phyloP scores from a whole-genome alignment of 2,797 vertebrate genomes.

The Percopsis omiscomaycus region DNA sequence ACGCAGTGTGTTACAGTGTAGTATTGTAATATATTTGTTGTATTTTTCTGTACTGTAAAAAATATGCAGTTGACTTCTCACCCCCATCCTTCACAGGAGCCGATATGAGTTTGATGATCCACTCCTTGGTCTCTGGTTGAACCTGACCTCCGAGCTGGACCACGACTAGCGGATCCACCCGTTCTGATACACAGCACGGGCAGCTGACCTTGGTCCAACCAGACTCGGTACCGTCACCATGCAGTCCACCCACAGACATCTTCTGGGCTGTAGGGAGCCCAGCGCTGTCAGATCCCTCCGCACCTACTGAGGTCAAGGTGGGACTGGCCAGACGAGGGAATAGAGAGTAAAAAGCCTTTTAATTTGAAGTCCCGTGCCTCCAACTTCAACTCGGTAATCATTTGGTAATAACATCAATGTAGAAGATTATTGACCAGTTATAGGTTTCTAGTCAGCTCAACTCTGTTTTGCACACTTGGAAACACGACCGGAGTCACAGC shows the following conservation, averaged over 20 bases:
- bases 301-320: constrained; percentile 56
- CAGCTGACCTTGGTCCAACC: constrained; percentile 77
- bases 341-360: background rate
- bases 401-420: too few relatives aligned
- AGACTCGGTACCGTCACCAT: constrained; percentile 11
- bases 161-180: constrained; percentile 75
- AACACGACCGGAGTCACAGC: too few relatives aligned
- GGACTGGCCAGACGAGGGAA: constrained; percentile 30
- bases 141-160: constrained; percentile 71
- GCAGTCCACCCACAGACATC: background rate
- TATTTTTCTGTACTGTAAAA: too few relatives aligned
- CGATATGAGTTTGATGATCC: constrained; percentile 75
- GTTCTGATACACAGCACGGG: constrained; percentile 68
- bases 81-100: constrained; percentile 73
- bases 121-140: constrained; percentile 75
- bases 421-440: too few relatives aligned
- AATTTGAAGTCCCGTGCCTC: background rate
- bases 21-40: too few relatives aligned
- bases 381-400: too few relatives aligned
- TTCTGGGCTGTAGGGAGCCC: background rate
- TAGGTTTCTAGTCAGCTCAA: too few relatives aligned
- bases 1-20: too few relatives aligned
- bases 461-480: too few relatives aligned
- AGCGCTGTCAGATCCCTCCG: constrained; percentile 11
- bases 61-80: constrained; percentile 33